A percentile compares a stretch with the other conserved stretches of the same genome.
Conservation (phyloP, 1,140 invertebrate genomes). For the Polypedilum pembai region DNA sequence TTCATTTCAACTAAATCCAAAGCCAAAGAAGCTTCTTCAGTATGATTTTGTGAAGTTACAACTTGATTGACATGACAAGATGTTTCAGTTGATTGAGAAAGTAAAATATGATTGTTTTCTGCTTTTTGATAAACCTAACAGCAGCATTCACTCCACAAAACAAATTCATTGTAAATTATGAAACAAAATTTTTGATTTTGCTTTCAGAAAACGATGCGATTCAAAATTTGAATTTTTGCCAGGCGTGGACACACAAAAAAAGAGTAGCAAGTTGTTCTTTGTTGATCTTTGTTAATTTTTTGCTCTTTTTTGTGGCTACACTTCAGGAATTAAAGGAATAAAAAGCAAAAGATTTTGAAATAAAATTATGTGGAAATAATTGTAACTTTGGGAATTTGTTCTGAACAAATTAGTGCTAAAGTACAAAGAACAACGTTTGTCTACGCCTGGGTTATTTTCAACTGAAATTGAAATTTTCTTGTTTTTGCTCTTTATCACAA, state of each 20-base stretch:
- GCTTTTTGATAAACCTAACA: slow-evolving; percentile 97
- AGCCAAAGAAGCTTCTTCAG: slow-evolving; percentile 83
- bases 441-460: too few relatives aligned
- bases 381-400: too few relatives aligned
- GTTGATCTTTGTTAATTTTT: too few relatives aligned
- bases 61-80: slow-evolving; percentile 87
- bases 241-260: too few relatives aligned
- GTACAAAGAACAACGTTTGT: too few relatives aligned
- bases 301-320: too few relatives aligned
- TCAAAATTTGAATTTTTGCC: slow-evolving; percentile 95
- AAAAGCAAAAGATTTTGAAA: too few relatives aligned
- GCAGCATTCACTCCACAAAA: slow-evolving; percentile 89
- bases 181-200: slow-evolving; percentile 96
- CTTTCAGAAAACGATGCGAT: slow-evolving; percentile 96
- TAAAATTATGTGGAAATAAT: too few relatives aligned
- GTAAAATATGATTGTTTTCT: slow-evolving; percentile 77
- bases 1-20: slow-evolving; percentile 85
- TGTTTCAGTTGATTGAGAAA: slow-evolving; percentile 85
- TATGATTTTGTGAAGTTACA: slow-evolving; percentile 77
- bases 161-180: slow-evolving; percentile 92
- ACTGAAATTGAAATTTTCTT: slow-evolving; percentile 87
- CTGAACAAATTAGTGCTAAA: too few relatives aligned
- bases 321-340: too few relatives aligned
- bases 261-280: too few relatives aligned
- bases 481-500: slow-evolving; percentile 85